A percentile compares a stretch with the other conserved stretches of the same genome.
These are phyloP conservation scores for Cyanoramphus novaezelandiae DNA, from an alignment of 2,113 vertebrate genomes.

Conservation along the genomic window DNA sequence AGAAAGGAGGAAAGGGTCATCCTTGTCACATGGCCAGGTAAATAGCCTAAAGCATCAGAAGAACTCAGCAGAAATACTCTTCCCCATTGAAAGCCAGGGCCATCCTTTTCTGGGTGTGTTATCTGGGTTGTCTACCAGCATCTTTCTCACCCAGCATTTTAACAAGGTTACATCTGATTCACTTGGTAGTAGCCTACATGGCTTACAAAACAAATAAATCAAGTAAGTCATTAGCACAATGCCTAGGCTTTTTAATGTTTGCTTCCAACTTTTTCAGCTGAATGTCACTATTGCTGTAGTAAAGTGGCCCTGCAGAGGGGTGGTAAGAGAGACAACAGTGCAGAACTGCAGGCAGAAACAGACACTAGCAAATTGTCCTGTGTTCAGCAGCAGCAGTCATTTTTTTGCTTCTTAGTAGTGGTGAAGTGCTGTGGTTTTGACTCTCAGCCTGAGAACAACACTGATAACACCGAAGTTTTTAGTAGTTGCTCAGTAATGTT, in stretches of 20 bases:
- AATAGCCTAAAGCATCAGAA: not conserved
- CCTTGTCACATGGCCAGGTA: not conserved
- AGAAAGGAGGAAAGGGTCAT: constrained; percentile 5
- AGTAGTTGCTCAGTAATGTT: too few relatives aligned
- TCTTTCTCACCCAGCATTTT: not conserved
- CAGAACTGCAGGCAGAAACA: not conserved
- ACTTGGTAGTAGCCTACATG: not conserved
- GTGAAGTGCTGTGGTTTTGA: too few relatives aligned
- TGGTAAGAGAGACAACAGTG: constrained; percentile 57
- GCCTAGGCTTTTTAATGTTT: constrained; percentile 2
- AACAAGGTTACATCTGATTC: not conserved
- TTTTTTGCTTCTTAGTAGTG: too few relatives aligned
- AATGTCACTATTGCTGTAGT: constrained; percentile 59
- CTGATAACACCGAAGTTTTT: too few relatives aligned
- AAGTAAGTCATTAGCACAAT: constrained; percentile 8
- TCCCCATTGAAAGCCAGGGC: not conserved
- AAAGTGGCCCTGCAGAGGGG: constrained; percentile 60
- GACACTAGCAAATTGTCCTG: not conserved
- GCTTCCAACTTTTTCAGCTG: constrained; percentile 52
- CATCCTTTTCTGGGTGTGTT: not conserved
- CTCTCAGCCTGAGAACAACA: too few relatives aligned
- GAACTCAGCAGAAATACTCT: not conserved
- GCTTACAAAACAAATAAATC: not conserved
- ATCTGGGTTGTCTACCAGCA: not conserved
- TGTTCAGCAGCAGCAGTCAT: too few relatives aligned